These are phyloP conservation scores for Ahaetulla prasina DNA, from an alignment of 2,113 vertebrate species.

Conservation along the genomic window DNA sequence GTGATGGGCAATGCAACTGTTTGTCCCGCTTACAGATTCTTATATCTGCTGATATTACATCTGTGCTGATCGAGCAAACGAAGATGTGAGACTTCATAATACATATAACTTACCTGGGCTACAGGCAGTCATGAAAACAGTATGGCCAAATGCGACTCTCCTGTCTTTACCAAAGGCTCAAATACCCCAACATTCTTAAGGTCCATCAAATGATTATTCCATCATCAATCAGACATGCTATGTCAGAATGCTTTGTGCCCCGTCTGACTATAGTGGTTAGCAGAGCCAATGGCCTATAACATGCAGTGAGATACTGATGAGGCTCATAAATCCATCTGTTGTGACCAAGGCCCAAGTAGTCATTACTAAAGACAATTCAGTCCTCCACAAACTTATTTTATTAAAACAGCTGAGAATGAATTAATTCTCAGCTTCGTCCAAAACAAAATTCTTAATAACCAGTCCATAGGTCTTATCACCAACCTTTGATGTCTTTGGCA, in stretches of 20 bases:
- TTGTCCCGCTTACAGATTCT: not conserved
- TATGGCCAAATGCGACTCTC: not conserved
- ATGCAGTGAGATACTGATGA: not conserved
- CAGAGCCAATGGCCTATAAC: not conserved
- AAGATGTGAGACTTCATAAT: not conserved
- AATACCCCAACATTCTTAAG: not conserved
- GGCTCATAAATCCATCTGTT: not conserved
- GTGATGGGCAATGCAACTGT: not conserved
- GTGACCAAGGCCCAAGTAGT: too few species aligned
- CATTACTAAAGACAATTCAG: too few species aligned
- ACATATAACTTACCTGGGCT: not conserved
- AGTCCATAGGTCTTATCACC: too few species aligned
- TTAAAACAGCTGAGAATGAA: too few species aligned
- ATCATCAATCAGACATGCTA: not conserved
- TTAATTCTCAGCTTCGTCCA: too few species aligned
- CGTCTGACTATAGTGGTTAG: not conserved
- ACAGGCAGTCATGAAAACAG: not conserved
- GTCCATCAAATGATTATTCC: not conserved
- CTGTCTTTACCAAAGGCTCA: not conserved
- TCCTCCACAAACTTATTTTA: too few species aligned
- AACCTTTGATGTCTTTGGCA: too few species aligned
- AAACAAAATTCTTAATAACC: too few species aligned
- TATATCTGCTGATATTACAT: not conserved
- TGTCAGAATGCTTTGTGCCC: not conserved
- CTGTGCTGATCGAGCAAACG: not conserved